A percentile compares a stretch with the other conserved stretches of the same genome.
Conservation (phyloP, 2,797 vertebrate genomes). For the Trachops cirrhosus region DNA sequence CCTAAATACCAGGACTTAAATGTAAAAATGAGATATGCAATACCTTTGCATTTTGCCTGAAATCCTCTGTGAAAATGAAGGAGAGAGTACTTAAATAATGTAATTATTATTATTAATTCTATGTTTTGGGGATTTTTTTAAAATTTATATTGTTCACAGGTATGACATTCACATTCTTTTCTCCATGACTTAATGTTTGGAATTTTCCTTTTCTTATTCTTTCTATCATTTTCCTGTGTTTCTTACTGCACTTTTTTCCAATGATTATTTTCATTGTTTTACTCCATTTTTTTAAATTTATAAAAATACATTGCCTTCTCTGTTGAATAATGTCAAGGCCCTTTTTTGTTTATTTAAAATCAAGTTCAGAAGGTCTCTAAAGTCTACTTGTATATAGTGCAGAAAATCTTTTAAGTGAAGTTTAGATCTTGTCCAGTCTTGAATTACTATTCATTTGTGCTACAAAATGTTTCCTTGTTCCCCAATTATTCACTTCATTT, state of each 20-base stretch:
- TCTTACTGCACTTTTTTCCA: slow-evolving; percentile 4
- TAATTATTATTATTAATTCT: neutral
- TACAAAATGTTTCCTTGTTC: neutral
- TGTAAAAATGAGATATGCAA: neutral
- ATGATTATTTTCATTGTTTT: neutral
- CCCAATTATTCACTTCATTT: neutral
- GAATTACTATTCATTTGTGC: slow-evolving; percentile 8
- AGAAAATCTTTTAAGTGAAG: neutral
- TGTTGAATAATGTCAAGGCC: neutral
- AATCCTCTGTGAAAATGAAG: neutral
- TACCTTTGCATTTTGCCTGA: neutral
- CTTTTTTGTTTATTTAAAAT: slow-evolving; percentile 26
- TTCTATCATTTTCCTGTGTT: neutral
- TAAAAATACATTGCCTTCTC: neutral
- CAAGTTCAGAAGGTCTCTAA: neutral
- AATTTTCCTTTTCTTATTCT: slow-evolving; percentile 43
- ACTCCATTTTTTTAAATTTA: neutral
- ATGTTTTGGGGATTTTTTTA: neutral
- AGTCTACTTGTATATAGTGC: neutral
- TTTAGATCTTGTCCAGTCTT: neutral
- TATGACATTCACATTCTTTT: neutral
- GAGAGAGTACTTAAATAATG: slow-evolving; percentile 1
- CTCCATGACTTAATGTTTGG: neutral
- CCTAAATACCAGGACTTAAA: neutral
- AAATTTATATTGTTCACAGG: neutral